Conservation (phyloP, 2,113 vertebrate species). For the Mixornis gularis region DNA sequence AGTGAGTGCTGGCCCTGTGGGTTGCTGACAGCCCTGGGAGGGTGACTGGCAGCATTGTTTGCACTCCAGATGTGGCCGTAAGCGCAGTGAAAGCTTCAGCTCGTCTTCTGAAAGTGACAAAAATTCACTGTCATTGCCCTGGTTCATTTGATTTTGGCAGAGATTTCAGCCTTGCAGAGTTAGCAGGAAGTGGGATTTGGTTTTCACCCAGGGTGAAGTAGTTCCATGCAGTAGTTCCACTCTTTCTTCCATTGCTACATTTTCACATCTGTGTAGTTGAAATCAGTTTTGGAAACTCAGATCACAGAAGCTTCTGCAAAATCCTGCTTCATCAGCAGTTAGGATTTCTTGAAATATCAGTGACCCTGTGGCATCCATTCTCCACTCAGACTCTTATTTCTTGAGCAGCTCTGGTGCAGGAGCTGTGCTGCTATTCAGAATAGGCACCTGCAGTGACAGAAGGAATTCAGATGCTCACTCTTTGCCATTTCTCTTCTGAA, state of each 20-base stretch:
- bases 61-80: not conserved
- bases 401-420: not conserved
- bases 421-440: not conserved
- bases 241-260: not conserved
- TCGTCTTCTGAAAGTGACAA: constrained; percentile 1
- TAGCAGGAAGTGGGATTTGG: not conserved
- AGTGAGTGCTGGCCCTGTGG: not conserved
- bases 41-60: not conserved
- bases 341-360: not conserved
- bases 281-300: not conserved
- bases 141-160: not conserved
- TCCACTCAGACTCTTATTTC: not conserved
- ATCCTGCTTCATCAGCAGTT: not conserved
- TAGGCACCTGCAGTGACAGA: not conserved
- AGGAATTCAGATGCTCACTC: constrained; percentile 24
- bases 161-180: not conserved
- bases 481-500: not conserved
- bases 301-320: not conserved
- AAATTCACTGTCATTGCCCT: not conserved
- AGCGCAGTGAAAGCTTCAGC: not conserved
- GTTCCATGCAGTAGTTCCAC: not conserved
- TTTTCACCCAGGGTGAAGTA: not conserved
- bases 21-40: not conserved
- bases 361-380: not conserved
- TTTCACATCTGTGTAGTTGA: not conserved